A percentile compares a stretch with the other conserved stretches of the same genome.
phyloP scores from a whole-genome alignment of 92 coral and sea anemone genomes.

The Epizoanthus scotinus region DNA sequence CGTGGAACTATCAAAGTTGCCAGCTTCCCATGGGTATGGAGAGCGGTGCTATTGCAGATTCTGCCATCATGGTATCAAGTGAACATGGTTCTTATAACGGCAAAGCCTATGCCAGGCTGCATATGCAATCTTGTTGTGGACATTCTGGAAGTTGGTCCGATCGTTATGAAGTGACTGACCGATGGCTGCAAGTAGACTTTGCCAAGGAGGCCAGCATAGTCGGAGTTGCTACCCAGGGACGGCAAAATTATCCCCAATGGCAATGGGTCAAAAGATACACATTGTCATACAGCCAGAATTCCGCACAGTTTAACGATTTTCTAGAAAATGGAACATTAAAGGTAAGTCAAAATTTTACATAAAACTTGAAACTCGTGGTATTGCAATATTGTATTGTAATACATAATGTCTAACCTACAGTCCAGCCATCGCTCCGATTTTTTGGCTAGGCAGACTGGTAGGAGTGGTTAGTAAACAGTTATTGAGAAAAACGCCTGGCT shows the following conservation, averaged over 20 bases:
- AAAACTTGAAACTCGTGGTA: not conserved
- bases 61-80: constrained; percentile 5
- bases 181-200: constrained; percentile 1
- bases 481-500: too few relatives aligned
- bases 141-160: not conserved
- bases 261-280: not conserved
- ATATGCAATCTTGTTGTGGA: not conserved
- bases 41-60: not conserved
- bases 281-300: not conserved
- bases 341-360: not conserved
- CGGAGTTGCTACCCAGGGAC: constrained; percentile 2
- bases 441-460: too few relatives aligned
- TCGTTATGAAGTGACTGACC: not conserved
- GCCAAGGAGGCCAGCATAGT: not conserved
- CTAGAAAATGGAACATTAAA: not conserved
- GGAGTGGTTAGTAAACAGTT: too few relatives aligned
- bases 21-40: constrained; percentile 28
- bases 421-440: too few relatives aligned
- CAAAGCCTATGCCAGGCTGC: not conserved
- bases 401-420: too few relatives aligned
- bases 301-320: not conserved
- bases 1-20: not conserved
- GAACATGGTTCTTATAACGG: not conserved
- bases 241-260: not conserved
- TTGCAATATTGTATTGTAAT: not conserved